Evolutionary conservation across 2,888 invertebrate genomes (phyloP).

Genomic region (Leucoptera coffeella): DNA sequence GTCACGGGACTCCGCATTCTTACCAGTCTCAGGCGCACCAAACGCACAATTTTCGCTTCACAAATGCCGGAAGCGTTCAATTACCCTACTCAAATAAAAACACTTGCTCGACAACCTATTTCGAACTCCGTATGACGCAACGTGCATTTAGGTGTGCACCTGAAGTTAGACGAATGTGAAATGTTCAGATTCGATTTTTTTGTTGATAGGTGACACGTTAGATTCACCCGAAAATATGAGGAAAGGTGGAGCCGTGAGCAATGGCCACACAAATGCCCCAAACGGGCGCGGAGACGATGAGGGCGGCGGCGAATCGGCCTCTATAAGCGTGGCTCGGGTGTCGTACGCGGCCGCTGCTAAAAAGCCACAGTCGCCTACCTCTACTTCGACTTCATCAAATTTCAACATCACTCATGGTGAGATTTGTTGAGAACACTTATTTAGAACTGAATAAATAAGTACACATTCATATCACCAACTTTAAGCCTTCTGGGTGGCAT

Average conservation of each 20-base stretch:
- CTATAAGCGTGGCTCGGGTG: constrained; percentile 16
- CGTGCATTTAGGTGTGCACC: not conserved
- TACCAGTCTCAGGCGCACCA: too few species aligned
- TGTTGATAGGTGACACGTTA: constrained; percentile 12
- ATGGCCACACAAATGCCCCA: constrained; percentile 33
- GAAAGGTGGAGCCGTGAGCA: constrained; percentile 27
- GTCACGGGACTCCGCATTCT: constrained; percentile 47
- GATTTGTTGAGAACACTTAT: too few species aligned
- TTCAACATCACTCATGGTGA: too few species aligned
- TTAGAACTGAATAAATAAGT: too few species aligned
- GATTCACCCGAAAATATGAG: constrained; percentile 29
- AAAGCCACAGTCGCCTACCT: constrained; percentile 35
- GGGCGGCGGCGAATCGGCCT: constrained; percentile 18
- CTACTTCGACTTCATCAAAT: too few species aligned
- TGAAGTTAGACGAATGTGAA: too few species aligned
- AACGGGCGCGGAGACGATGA: constrained; percentile 43
- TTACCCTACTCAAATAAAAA: too few species aligned
- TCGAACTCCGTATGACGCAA: not conserved
- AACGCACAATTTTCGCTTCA: too few species aligned
- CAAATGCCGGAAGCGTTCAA: not conserved
- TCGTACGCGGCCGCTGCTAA: constrained; percentile 39
- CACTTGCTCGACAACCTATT: too few species aligned
- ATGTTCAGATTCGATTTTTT: too few species aligned
- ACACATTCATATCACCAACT: too few species aligned
- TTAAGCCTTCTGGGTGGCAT: too few species aligned